A percentile compares a stretch with the other conserved stretches of the same genome.
phyloP scores from a whole-genome alignment of 2,797 vertebrate genomes.

The Merluccius polli region DNA sequence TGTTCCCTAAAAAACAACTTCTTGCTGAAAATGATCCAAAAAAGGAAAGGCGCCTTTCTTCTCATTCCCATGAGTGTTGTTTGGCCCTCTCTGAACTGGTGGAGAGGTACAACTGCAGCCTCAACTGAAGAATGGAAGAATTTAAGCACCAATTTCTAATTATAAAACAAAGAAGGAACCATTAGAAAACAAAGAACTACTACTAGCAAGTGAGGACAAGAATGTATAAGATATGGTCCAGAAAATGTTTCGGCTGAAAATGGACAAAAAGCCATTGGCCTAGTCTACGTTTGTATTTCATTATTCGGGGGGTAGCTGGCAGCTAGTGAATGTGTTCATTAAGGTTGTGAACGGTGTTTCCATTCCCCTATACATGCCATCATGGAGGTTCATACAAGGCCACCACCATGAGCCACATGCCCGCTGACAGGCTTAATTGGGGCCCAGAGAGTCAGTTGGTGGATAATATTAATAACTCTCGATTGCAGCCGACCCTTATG shows the following conservation, averaged over 20 bases:
- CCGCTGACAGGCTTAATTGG: slow-evolving; percentile 33
- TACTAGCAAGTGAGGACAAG: background rate
- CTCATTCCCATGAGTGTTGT: background rate
- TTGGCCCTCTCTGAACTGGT: background rate
- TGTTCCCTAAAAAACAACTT: background rate
- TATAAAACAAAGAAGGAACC: too few species aligned
- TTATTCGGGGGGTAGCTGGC: background rate
- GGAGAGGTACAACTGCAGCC: background rate
- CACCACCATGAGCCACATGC: background rate
- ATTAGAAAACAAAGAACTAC: background rate
- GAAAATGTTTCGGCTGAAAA: background rate
- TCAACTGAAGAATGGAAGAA: background rate
- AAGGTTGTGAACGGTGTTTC: background rate
- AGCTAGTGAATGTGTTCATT: background rate
- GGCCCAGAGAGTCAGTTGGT: slow-evolving; percentile 46
- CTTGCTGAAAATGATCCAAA: background rate
- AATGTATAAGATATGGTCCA: background rate
- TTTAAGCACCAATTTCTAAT: slow-evolving; percentile 7
- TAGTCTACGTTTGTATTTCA: background rate
- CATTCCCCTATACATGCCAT: background rate
- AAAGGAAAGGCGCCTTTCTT: background rate
- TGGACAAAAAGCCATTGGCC: background rate
- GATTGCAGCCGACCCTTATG: slow-evolving; percentile 69
- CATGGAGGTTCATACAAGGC: background rate
- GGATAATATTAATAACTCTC: slow-evolving; percentile 72